phyloP scores from a whole-genome alignment of 2,113 vertebrate species.

The Crypturellus undulatus region DNA sequence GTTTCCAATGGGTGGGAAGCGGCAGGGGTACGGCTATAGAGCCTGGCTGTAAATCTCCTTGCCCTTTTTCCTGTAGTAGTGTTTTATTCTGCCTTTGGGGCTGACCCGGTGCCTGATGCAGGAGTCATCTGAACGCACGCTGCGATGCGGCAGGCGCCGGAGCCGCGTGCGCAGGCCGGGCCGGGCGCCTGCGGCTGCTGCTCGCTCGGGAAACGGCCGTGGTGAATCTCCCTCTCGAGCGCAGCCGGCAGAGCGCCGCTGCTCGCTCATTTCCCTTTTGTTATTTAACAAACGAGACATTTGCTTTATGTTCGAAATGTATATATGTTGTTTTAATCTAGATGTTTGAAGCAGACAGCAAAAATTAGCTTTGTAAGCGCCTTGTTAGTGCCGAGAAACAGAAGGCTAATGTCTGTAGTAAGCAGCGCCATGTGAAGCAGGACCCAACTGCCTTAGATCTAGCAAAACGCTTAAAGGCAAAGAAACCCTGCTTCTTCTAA shows the following conservation, averaged over 20 bases:
- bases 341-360: slow-evolving; percentile 31
- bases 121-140: neutral
- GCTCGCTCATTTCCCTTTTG: slow-evolving; percentile 28
- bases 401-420: slow-evolving; percentile 39
- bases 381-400: slow-evolving; percentile 1
- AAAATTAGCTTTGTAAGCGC: slow-evolving; percentile 51
- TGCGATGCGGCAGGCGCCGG: too few species aligned
- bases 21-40: neutral
- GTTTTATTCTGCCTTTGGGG: neutral
- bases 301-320: slow-evolving; percentile 16
- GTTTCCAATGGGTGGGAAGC: neutral
- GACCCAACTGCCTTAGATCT: slow-evolving; percentile 42
- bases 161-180: too few species aligned
- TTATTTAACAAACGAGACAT: slow-evolving; percentile 7
- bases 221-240: neutral
- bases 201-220: accelerated
- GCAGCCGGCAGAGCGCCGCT: neutral
- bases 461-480: slow-evolving; percentile 53
- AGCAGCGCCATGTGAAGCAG: slow-evolving; percentile 41
- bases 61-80: neutral
- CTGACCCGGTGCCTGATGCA: neutral
- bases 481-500: slow-evolving; percentile 43
- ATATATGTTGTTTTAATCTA: slow-evolving; percentile 13
- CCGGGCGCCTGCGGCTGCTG: neutral
- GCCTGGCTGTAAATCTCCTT: neutral